A percentile compares a stretch with the other conserved stretches of the same genome.
These are phyloP conservation scores for Melanotaenia trifasciata DNA, from an alignment of 2,797 vertebrate genomes.

Conservation along the genomic window DNA sequence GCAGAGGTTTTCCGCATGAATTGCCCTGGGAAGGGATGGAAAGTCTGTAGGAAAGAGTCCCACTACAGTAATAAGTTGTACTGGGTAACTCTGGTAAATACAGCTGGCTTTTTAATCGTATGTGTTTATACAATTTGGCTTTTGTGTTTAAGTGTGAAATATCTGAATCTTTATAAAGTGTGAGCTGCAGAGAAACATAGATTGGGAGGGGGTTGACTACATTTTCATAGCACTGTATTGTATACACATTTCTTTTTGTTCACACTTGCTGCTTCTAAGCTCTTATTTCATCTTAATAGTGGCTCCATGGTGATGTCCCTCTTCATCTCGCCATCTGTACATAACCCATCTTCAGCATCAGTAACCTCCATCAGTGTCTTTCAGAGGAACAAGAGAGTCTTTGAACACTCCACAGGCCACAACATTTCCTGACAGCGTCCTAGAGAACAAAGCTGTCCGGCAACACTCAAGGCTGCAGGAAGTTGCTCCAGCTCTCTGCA, in stretches of 20 bases:
- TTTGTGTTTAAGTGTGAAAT: not conserved
- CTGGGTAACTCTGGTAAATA: not conserved
- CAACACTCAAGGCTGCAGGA: conserved; percentile 54
- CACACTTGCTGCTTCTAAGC: conserved; percentile 33
- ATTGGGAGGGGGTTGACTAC: not conserved
- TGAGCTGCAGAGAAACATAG: not conserved
- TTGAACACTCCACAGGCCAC: conserved; percentile 54
- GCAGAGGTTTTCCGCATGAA: not conserved
- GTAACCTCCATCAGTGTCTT: conserved; percentile 49
- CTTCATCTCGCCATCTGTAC: conserved; percentile 44
- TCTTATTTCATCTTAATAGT: conserved; percentile 42
- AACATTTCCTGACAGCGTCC: conserved; percentile 37
- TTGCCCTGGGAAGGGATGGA: not conserved
- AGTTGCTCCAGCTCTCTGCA: conserved; percentile 34
- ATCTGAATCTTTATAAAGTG: not conserved
- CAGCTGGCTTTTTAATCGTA: not conserved
- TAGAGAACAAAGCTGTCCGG: conserved; percentile 63
- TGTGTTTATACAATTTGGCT: not conserved
- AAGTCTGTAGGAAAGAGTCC: not conserved
- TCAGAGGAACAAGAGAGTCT: conserved; percentile 31
- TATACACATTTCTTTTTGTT: not conserved
- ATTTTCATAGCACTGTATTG: not conserved
- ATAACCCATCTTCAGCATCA: conserved; percentile 54
- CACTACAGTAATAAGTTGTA: not conserved
- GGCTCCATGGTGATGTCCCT: not conserved